Base-by-base conservation (phyloP, 2,113 vertebrate species). In the Galemys pyrenaicus region DNA sequence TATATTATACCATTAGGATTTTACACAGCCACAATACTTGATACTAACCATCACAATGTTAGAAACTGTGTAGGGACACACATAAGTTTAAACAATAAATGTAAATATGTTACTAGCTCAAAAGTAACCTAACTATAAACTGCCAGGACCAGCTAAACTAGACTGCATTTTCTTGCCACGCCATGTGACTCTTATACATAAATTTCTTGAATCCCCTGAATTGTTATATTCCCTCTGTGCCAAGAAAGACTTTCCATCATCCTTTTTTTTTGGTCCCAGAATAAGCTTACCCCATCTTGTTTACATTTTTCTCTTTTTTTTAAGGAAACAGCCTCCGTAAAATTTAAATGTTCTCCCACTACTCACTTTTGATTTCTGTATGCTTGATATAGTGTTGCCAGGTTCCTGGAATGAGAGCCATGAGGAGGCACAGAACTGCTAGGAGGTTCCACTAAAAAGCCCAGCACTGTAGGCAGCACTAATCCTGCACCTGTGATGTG, bases 401-500 rank as follows among this genome's bases (percentile, higher is more conserved):
- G 96, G 96, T 87, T 96, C 92, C 95, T 0, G 0, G 73, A 87
- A 75, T 35, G 82, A 96, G 96, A 94, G 96, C 96, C 97, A 96
- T 89, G 97, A 97, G 94, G 95, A 97, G 96, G 86, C 97, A 97
- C 97, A 98, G 98, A 96, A 96, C 96, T 94, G 94, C 98, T 96
- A 95, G 97, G 70, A 96, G 92, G 84, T 97, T 97, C 94, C 94
- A 86, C 98, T 98, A 54, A 98, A 98, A 98, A 98, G 98, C 98
- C 98, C 94, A 96, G 97, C 91, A 73, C 97, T 90, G 0, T 78
- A 87, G 58, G 94, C 97, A 67, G 87, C 94, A 83, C 98, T 98
- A 99, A 99, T 98, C 98, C 98, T 97, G 98, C 99, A 99, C 99
- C 99, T 99, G 99, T 98, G 98, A 97, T 58, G 73, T 91, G 97